Evolutionary conservation across 2,888 invertebrate genomes (phyloP).

Genomic region (Conus canariensis): DNA sequence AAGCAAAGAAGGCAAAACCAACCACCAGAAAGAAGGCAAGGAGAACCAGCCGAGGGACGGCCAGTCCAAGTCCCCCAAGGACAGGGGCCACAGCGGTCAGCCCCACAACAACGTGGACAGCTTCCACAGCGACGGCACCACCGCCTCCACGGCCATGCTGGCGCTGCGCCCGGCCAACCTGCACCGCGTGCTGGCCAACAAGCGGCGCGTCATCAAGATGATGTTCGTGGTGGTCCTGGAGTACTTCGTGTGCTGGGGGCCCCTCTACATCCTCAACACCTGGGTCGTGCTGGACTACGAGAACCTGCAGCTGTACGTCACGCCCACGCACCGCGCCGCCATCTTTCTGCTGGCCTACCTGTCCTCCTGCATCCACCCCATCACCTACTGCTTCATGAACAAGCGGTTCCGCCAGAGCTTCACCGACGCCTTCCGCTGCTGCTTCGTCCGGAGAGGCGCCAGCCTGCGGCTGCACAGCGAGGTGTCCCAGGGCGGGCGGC

Average conservation of each 20-base stretch:
- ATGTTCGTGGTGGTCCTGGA: slow-evolving; percentile 92
- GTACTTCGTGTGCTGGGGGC: slow-evolving; percentile 95
- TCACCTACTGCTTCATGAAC: slow-evolving; percentile 95
- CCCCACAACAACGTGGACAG: background rate
- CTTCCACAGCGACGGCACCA: background rate
- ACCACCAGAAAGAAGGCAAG: background rate
- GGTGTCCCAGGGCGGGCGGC: slow-evolving; percentile 38
- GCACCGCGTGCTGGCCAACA: slow-evolving; percentile 72
- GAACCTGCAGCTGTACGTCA: slow-evolving; percentile 80
- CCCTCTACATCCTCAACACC: slow-evolving; percentile 89
- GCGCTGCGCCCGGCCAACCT: slow-evolving; percentile 51
- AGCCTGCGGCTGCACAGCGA: slow-evolving; percentile 43
- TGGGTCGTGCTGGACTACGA: slow-evolving; percentile 87
- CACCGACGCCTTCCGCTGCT: slow-evolving; percentile 85
- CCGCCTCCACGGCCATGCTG: slow-evolving; percentile 13
- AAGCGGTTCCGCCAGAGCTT: slow-evolving; percentile 90
- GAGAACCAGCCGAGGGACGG: background rate
- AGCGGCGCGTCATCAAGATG: slow-evolving; percentile 83
- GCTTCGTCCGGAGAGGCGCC: slow-evolving; percentile 62
- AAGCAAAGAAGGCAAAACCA: background rate
- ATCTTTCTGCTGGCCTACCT: slow-evolving; percentile 89
- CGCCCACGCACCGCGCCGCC: slow-evolving; percentile 81
- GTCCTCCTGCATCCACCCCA: slow-evolving; percentile 91
- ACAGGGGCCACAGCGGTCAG: background rate
- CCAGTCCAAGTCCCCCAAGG: background rate